phyloP scores from a whole-genome alignment of 2,113 vertebrate species.

The Strigops habroptila region DNA sequence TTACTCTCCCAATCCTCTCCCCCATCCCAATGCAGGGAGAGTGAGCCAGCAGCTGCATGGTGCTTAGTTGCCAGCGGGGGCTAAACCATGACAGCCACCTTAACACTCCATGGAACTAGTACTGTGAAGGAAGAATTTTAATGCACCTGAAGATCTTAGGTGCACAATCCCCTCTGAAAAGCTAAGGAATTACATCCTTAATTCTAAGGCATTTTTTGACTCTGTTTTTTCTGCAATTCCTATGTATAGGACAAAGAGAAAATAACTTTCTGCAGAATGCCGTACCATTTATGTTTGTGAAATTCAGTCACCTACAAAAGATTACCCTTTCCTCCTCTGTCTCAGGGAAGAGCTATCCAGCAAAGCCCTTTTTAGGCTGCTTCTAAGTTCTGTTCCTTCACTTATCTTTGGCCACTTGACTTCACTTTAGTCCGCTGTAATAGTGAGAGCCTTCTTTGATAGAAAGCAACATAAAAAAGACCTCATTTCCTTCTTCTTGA shows the following conservation, averaged over 20 bases:
- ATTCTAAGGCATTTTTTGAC: neutral
- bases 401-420: neutral
- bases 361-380: neutral
- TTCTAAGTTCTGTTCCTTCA: neutral
- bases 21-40: neutral
- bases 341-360: neutral
- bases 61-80: neutral
- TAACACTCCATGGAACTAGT: neutral
- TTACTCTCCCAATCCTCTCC: neutral
- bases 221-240: neutral
- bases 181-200: neutral
- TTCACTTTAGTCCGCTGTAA: neutral
- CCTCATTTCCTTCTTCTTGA: slow-evolving; percentile 36
- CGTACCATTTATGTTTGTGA: neutral
- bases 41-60: neutral
- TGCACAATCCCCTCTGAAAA: neutral
- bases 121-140: neutral
- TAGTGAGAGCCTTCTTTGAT: slow-evolving; percentile 10
- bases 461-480: slow-evolving; percentile 3
- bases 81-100: neutral
- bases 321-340: neutral
- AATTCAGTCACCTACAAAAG: neutral
- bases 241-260: neutral
- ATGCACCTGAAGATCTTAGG: neutral
- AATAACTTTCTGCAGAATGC: neutral